Evolutionary conservation across 2,113 vertebrate genomes (phyloP), one percentile per base, ranked within the genome.

Genomic region (Nothoprocta perdicaria): DNA sequence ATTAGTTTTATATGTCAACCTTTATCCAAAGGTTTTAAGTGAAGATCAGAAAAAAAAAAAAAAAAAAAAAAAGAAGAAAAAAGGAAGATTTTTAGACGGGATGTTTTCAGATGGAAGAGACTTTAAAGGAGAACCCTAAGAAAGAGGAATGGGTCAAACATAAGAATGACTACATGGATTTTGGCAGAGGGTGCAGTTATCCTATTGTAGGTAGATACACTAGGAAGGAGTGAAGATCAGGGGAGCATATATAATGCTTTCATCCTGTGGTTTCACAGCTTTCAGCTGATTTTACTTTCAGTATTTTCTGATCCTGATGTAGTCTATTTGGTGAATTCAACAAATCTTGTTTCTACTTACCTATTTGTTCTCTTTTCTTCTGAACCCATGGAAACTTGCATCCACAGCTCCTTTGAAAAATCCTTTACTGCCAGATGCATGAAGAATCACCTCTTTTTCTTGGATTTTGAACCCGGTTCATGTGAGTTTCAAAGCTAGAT

Each of bases 11-110:
- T 85, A 89, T 13, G 31, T 88, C 61, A 71, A 2, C 24, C 66
- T 82, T 91, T 83, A 87, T 89, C 65, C 46, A 78, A 40, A 92
- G 26, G 19, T 89, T 75, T 83, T 82, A 84, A 71, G 14, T 46
- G 33, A 96, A 85, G 45, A 52, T 85, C 67, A 83, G 79, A 87
- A 80, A 7, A 6, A 76, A 77, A 38, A 71, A 81, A 67, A 76
- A 12, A 40, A 52, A 55, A 55, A 55, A 53, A 53, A 15, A 8
- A 2, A 26, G 31, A 86, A 86, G 41, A 89, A 73, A 92, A 66
- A 63, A 80, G 33, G 22, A 38, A 71, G 33, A 1, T 71, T 31
- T 83, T 80, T 50, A 84, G 84, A 68, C 5, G 40, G 38, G 57
- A 40, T 83, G 29, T 45, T 92, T 81, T 68, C 57, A 7, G 3